phyloP scores from a whole-genome alignment of 2,113 vertebrate genomes.

The Cercopithecus mona region DNA sequence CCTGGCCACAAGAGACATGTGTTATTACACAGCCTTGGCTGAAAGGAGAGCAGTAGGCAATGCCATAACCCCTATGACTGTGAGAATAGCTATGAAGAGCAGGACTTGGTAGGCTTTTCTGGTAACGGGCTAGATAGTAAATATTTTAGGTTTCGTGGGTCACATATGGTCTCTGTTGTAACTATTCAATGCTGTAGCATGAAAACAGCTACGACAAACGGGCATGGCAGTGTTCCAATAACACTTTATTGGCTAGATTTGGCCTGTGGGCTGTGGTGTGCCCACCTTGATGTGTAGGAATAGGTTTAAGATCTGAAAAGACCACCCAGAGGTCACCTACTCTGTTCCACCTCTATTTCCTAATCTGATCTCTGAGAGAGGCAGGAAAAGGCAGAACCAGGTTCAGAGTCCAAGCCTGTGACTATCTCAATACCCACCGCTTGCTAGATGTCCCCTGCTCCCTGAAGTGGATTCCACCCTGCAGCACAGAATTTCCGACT shows the following conservation, averaged over 20 bases:
- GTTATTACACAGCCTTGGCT: not conserved
- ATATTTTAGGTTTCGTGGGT: constrained; percentile 1
- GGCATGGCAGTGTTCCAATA: not conserved
- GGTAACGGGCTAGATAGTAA: not conserved
- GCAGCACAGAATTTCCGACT: not conserved
- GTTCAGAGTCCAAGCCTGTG: not conserved
- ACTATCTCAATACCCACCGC: not conserved
- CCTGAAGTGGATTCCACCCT: not conserved
- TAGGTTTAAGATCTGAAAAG: not conserved
- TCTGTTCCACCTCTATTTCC: not conserved
- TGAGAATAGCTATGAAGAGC: not conserved
- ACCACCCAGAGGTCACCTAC: not conserved
- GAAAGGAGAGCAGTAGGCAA: not conserved
- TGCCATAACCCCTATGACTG: not conserved
- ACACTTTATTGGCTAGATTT: constrained; percentile 47
- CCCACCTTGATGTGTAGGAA: not conserved
- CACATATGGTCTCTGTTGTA: not conserved
- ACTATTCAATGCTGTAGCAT: not conserved
- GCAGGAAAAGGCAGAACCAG: not conserved
- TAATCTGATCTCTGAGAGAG: not conserved
- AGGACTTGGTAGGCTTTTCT: not conserved
- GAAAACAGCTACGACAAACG: not conserved
- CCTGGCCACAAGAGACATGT: not conserved
- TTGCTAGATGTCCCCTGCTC: not conserved
- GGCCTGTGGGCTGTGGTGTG: not conserved